Evolutionary conservation across 2,113 vertebrate genomes (phyloP), one percentile per base, ranked within the genome.

Genomic region (Pygoscelis adeliae): DNA sequence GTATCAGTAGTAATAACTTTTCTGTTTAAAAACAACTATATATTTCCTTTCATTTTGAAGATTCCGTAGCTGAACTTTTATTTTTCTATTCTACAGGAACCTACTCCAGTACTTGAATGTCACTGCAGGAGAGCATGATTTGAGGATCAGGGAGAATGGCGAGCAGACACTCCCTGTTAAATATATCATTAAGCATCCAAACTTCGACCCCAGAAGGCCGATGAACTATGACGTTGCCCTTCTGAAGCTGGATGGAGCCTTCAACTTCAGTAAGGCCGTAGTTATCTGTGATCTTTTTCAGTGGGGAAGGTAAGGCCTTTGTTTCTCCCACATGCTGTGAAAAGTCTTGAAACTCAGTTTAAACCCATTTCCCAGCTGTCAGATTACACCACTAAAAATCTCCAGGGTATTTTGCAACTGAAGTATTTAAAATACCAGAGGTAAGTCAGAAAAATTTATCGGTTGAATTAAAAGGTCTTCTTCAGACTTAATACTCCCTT

Each of bases 191-290:
- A 96, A 98, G 88, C 99, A 99, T 40, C 99, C 99, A n/a, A 97
- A 97, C 62, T 99, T 98, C 97, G 98, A 97, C 65, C 95, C 61
- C 12, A 96, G 81, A 40, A 97, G 93, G 61, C 99, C 99, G 3
- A 98, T 99, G 98, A 98, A 98, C 94, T 99, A 98, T 59, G 99
- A 99, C 62, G 96, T 99, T 10, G 99, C 99, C 63, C 97, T 99
- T 77, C 70, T 99, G 89, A 98, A 99, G 92, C 91, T 99, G 95
- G 94, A 98, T 49, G 98, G 97, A 63, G 32, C 34, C 77, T 98
- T 99, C 81, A 97, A 21, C 77, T 98, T 99, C 95, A 98, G 99
- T 98, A 99, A 98, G 97, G 90, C 92, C 80, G 77, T 79, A 59
- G 56, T 56, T 44, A 61, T 16, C 62, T 62, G 20, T 50, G 15